phyloP scores from a whole-genome alignment of 2,888 invertebrate genomes.

The Phengaris arion region DNA sequence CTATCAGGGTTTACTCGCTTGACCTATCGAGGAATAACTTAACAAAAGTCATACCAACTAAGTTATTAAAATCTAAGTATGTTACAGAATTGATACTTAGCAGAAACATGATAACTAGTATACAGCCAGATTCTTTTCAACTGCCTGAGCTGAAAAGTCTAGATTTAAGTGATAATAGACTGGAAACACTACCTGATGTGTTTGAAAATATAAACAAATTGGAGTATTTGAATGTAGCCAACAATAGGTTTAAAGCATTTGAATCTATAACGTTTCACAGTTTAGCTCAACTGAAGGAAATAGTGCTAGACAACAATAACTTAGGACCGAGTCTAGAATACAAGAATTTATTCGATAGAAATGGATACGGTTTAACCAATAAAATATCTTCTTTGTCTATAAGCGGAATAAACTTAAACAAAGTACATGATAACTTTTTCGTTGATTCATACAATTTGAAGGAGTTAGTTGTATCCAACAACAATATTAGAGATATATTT shows the following conservation, averaged over 20 bases:
- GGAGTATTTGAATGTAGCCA: slow-evolving; percentile 65
- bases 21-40: slow-evolving; percentile 64
- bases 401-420: slow-evolving; percentile 53
- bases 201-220: slow-evolving; percentile 63
- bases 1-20: slow-evolving; percentile 51
- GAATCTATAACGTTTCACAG: slow-evolving; percentile 61
- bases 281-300: slow-evolving; percentile 58
- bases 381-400: slow-evolving; percentile 60
- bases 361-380: slow-evolving; percentile 60
- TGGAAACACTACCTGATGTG: slow-evolving; percentile 58
- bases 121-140: slow-evolving; percentile 52
- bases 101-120: slow-evolving; percentile 54
- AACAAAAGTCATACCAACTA: slow-evolving; percentile 45
- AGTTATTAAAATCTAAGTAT: slow-evolving; percentile 50
- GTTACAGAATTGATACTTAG: slow-evolving; percentile 54
- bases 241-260: slow-evolving; percentile 64
- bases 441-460: slow-evolving; percentile 67
- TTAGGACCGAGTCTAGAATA: slow-evolving; percentile 57
- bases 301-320: slow-evolving; percentile 67
- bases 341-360: slow-evolving; percentile 60
- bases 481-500: slow-evolving; percentile 77
- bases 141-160: slow-evolving; percentile 58
- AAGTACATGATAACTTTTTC: slow-evolving; percentile 65
- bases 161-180: slow-evolving; percentile 64
- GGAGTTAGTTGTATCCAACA: slow-evolving; percentile 71